Conservation (phyloP, 92 coral and sea anemone genomes). For the Palythoa heliodiscus region DNA sequence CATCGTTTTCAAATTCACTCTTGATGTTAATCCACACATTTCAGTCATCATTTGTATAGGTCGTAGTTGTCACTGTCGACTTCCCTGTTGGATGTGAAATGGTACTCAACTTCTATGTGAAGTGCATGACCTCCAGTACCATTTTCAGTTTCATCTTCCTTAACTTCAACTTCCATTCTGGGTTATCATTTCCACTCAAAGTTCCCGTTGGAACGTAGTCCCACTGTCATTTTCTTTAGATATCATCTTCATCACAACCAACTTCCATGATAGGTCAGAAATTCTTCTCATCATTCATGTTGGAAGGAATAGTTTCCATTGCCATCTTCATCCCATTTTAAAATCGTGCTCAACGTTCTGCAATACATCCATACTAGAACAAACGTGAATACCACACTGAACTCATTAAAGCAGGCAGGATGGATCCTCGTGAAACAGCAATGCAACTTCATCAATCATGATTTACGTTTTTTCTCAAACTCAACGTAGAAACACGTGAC, state of each 20-base stretch:
- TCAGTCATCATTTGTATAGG: too few species aligned
- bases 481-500: not conserved
- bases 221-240: not conserved
- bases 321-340: not conserved
- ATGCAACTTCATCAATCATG: not conserved
- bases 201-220: not conserved
- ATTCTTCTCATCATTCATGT: too few species aligned
- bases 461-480: not conserved
- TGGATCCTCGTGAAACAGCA: not conserved
- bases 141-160: too few species aligned
- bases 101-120: too few species aligned
- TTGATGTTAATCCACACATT: too few species aligned
- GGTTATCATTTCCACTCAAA: not conserved
- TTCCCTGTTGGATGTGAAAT: not conserved
- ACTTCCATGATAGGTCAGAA: too few species aligned
- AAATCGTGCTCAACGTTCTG: not conserved
- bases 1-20: too few species aligned
- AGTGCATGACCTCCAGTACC: too few species aligned
- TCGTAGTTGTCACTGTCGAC: not conserved
- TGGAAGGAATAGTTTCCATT: too few species aligned
- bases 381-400: not conserved
- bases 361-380: not conserved
- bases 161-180: too few species aligned
- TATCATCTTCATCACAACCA: too few species aligned
- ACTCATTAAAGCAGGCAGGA: not conserved